Evolutionary conservation across 2,797 vertebrate genomes (phyloP).

Genomic region (Hippopotamyrus pictus): DNA sequence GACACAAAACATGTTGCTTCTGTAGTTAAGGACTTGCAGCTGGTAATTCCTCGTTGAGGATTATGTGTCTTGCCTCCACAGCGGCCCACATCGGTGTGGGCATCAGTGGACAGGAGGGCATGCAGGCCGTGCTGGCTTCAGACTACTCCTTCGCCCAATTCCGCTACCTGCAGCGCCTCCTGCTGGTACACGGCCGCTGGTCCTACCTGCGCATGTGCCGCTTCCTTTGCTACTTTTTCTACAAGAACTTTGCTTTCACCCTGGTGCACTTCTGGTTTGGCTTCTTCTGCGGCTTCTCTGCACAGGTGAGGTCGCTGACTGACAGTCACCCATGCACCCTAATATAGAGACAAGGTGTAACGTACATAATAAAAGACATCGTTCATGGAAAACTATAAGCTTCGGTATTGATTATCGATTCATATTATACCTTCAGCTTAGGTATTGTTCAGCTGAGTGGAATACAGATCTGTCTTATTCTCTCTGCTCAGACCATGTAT

Average conservation of each 20-base stretch:
- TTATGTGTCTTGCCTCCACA: slow-evolving; percentile 32
- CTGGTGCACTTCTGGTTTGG: slow-evolving; percentile 78
- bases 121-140: slow-evolving; percentile 70
- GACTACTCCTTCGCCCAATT: slow-evolving; percentile 77
- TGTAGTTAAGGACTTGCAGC: neutral
- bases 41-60: neutral
- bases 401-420: neutral
- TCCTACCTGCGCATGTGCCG: slow-evolving; percentile 75
- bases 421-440: neutral
- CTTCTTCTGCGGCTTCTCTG: slow-evolving; percentile 78
- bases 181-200: slow-evolving; percentile 72
- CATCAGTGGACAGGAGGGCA: slow-evolving; percentile 73
- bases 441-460: neutral
- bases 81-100: slow-evolving; percentile 72
- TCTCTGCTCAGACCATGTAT: neutral
- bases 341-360: neutral
- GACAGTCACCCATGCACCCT: neutral
- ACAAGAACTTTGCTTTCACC: slow-evolving; percentile 77
- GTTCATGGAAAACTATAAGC: neutral
- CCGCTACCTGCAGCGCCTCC: slow-evolving; percentile 67
- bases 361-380: neutral
- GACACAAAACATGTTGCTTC: neutral
- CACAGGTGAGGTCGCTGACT: slow-evolving; percentile 57
- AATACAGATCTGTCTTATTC: neutral
- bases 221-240: slow-evolving; percentile 79